Conservation (phyloP, 2,888 invertebrate genomes). For the Oscheius myriophilus region DNA sequence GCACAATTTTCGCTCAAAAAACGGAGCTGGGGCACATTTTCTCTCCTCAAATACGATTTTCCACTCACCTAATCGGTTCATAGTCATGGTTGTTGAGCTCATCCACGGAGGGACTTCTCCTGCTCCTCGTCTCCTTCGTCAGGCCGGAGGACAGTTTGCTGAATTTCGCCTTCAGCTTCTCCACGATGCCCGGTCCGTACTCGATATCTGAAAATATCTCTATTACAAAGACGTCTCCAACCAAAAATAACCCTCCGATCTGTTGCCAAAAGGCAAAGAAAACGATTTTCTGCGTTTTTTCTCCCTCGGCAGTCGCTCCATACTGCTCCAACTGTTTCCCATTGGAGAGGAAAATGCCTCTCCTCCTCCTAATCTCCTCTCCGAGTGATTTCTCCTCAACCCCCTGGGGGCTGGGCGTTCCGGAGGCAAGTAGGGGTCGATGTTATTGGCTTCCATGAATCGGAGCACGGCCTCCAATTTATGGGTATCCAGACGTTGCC, state of each 20-base stretch:
- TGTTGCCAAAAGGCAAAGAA: constrained; percentile 18
- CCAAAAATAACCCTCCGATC: neutral
- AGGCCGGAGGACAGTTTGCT: constrained; percentile 40
- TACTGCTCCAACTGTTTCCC: constrained; percentile 14
- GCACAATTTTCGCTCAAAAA: no score
- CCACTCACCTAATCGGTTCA: constrained; percentile 16
- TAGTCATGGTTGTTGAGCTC: constrained; percentile 19
- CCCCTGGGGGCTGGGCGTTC: constrained; percentile 6
- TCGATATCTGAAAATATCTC: constrained; percentile 52
- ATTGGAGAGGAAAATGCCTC: neutral
- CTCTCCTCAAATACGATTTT: no score
- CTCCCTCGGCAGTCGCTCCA: constrained; percentile 22
- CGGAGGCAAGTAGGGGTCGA: constrained; percentile 29
- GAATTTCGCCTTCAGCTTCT: constrained; percentile 55
- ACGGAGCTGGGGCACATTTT: no score
- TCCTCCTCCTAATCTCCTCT: constrained; percentile 11
- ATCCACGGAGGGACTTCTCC: constrained; percentile 29
- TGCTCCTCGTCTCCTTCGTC: constrained; percentile 15
- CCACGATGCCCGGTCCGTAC: constrained; percentile 60
- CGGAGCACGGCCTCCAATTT: constrained; percentile 32
- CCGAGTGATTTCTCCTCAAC: constrained; percentile 25
- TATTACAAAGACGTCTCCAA: neutral
- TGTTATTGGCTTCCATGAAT: constrained; percentile 33
- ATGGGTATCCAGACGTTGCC: constrained; percentile 20
- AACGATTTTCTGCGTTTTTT: constrained; percentile 27